A percentile compares a stretch with the other conserved stretches of the same genome.
phyloP scores from a whole-genome alignment of 1,140 invertebrate species.

The Acarapis woodi region DNA sequence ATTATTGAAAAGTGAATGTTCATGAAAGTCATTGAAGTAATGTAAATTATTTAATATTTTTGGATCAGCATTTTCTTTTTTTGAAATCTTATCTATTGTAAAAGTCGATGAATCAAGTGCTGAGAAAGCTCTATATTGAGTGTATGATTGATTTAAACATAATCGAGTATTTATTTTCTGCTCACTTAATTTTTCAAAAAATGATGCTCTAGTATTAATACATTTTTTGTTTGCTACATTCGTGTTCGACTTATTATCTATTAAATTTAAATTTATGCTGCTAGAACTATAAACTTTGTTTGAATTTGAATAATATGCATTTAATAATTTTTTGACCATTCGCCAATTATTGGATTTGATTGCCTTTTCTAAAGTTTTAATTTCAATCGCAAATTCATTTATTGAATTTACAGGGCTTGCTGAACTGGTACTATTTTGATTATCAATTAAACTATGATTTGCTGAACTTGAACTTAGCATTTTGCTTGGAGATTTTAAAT shows the following conservation, averaged over 20 bases:
- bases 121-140: not conserved
- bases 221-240: not conserved
- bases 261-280: slow-evolving; percentile 17
- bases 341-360: slow-evolving; percentile 24
- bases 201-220: too few species aligned
- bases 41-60: not conserved
- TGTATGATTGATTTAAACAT: not conserved
- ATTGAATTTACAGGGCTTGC: too few species aligned
- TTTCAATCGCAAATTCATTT: slow-evolving; percentile 23
- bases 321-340: slow-evolving; percentile 21
- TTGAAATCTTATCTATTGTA: not conserved
- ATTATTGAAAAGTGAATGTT: slow-evolving; percentile 21
- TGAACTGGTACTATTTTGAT: too few species aligned
- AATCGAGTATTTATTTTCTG: too few species aligned
- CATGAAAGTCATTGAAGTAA: not conserved
- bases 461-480: too few species aligned
- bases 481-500: too few species aligned
- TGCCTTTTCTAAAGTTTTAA: slow-evolving; percentile 23
- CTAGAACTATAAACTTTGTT: slow-evolving; percentile 24
- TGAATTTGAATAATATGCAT: too few species aligned
- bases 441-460: too few species aligned
- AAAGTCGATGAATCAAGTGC: not conserved
- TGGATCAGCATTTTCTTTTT: not conserved
- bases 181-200: too few species aligned
- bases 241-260: not conserved